phyloP scores from a whole-genome alignment of 2,113 vertebrate species.

The Ariopsis seemanni region DNA sequence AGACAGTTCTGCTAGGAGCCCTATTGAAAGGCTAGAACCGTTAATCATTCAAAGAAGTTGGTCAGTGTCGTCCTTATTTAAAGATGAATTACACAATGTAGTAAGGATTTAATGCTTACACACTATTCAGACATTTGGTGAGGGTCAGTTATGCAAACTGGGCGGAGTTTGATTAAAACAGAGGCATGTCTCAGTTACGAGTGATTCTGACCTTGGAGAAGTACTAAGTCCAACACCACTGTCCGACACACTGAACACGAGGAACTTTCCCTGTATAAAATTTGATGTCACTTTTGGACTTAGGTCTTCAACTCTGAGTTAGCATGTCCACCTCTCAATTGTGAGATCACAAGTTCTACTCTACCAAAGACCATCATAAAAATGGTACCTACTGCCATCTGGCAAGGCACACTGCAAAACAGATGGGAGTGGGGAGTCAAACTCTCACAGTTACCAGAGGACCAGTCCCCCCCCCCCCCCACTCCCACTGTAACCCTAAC shows the following conservation, averaged over 20 bases:
- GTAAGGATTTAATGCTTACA: not conserved
- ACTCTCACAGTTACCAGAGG: too few relatives aligned
- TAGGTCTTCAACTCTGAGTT: too few relatives aligned
- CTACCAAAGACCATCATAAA: too few relatives aligned
- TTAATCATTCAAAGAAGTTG: not conserved
- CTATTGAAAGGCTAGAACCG: not conserved
- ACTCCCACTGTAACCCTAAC: too few relatives aligned
- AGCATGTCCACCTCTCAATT: too few relatives aligned
- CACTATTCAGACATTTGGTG: not conserved
- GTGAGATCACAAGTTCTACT: too few relatives aligned
- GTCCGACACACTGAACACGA: not conserved
- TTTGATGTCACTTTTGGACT: not conserved
- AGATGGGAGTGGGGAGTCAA: too few relatives aligned
- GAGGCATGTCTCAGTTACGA: not conserved
- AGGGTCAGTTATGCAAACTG: not conserved
- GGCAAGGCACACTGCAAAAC: too few relatives aligned
- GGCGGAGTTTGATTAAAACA: not conserved
- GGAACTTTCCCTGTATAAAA: not conserved
- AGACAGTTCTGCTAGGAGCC: not conserved
- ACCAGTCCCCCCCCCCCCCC: too few relatives aligned
- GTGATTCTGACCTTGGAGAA: not conserved
- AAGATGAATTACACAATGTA: not conserved
- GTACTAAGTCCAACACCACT: not conserved
- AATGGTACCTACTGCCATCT: too few relatives aligned
- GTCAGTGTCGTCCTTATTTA: not conserved